phyloP scores from a whole-genome alignment of 2,113 vertebrate species.

The Gadus chalcogrammus region DNA sequence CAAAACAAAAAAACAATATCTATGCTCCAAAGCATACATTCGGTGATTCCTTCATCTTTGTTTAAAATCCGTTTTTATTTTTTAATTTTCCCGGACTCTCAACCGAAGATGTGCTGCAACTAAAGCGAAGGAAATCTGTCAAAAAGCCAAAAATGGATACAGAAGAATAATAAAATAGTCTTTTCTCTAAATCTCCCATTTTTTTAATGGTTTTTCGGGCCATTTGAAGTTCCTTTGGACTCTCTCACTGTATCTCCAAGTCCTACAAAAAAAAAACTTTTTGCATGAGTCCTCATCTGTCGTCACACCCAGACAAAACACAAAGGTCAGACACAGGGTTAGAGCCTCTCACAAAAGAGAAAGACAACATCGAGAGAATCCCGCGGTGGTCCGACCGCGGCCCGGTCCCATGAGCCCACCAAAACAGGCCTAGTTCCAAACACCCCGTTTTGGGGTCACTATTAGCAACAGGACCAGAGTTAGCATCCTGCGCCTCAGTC shows the following conservation, averaged over 20 bases:
- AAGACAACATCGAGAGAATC: slow-evolving; percentile 58
- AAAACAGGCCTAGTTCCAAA: slow-evolving; percentile 10
- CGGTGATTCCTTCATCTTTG: slow-evolving; percentile 78
- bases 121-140: slow-evolving; percentile 76
- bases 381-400: slow-evolving; percentile 41
- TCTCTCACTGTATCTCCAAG: slow-evolving; percentile 74
- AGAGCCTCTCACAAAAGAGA: slow-evolving; percentile 14
- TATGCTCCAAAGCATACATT: slow-evolving; percentile 84
- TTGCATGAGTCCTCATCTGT: slow-evolving; percentile 54
- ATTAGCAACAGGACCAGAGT: slow-evolving; percentile 59
- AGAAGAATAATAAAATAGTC: slow-evolving; percentile 84
- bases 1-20: slow-evolving; percentile 41
- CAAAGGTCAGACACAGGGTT: slow-evolving; percentile 40
- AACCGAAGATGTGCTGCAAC: slow-evolving; percentile 76
- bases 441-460: slow-evolving; percentile 53
- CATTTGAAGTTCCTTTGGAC: slow-evolving; percentile 76
- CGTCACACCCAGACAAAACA: slow-evolving; percentile 72
- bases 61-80: slow-evolving; percentile 64
- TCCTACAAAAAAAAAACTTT: slow-evolving; percentile 63
- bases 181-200: slow-evolving; percentile 56
- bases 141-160: slow-evolving; percentile 80
- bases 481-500: slow-evolving; percentile 50
- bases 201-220: slow-evolving; percentile 60
- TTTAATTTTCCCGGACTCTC: slow-evolving; percentile 63
- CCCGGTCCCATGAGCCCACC: slow-evolving; percentile 35